Evolutionary conservation across 2,888 invertebrate species (phyloP).

Genomic region (Drosophila subsilvestris): DNA sequence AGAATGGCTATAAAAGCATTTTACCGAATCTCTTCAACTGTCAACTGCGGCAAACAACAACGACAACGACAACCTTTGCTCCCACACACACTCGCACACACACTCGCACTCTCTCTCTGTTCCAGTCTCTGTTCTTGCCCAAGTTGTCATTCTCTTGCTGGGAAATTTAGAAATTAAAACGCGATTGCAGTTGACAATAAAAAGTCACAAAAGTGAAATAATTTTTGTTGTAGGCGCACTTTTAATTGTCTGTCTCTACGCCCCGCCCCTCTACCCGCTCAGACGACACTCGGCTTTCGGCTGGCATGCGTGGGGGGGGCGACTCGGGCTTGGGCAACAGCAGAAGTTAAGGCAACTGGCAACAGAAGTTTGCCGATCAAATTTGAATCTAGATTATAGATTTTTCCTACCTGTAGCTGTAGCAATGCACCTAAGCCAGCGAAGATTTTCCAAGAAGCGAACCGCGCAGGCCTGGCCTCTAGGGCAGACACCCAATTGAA

Average conservation of each 20-base stretch:
- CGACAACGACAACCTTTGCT: background rate
- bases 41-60: background rate
- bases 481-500: too few relatives aligned
- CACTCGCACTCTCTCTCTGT: background rate
- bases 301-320: background rate
- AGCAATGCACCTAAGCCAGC: too few relatives aligned
- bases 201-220: conserved; percentile 26
- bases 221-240: conserved; percentile 38
- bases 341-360: too few relatives aligned
- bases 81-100: background rate
- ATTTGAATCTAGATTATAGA: background rate
- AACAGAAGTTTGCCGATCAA: too few relatives aligned
- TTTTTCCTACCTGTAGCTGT: background rate
- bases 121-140: background rate
- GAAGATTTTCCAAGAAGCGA: background rate
- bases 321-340: too few relatives aligned
- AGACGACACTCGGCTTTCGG: too few relatives aligned
- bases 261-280: too few relatives aligned
- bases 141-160: conserved; percentile 2
- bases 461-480: too few relatives aligned
- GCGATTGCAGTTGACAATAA: conserved; percentile 32
- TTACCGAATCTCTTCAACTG: background rate
- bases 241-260: conserved; percentile 24
- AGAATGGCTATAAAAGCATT: background rate
- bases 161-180: conserved; percentile 44